Conservation (phyloP, 1,140 invertebrate species). For the Teleopsis dalmanni region DNA sequence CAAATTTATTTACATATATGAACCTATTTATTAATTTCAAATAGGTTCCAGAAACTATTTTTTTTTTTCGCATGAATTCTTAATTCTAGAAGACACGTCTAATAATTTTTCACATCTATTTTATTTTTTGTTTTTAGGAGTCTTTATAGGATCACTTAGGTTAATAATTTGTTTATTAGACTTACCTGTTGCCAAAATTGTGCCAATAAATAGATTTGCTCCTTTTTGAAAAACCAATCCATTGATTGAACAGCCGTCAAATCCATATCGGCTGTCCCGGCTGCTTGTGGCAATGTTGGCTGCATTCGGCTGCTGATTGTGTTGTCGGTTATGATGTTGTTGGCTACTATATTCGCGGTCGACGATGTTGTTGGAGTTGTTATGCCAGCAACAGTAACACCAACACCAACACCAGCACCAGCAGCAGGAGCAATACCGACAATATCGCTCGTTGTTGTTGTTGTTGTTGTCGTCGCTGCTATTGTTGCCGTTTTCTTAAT, state of each 20-base stretch:
- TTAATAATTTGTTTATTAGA: constrained; percentile 7
- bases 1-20: too few species aligned
- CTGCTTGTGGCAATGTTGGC: constrained; percentile 53
- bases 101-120: not conserved
- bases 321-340: constrained; percentile 11
- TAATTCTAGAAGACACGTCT: too few species aligned
- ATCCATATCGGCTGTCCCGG: constrained; percentile 67
- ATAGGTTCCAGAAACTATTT: too few species aligned
- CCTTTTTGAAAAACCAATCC: constrained; percentile 92
- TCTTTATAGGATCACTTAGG: too few species aligned
- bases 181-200: constrained; percentile 92
- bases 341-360: not conserved
- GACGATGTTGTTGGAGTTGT: not conserved
- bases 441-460: constrained; percentile 11
- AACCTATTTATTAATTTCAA: too few species aligned
- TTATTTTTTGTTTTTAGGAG: not conserved
- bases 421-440: constrained; percentile 2
- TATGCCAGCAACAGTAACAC: not conserved
- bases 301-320: constrained; percentile 54
- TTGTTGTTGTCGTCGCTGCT: constrained; percentile 13
- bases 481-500: too few species aligned
- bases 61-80: not conserved
- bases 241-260: constrained; percentile 79
- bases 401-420: constrained; percentile 8
- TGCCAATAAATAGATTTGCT: constrained; percentile 82